phyloP scores from a whole-genome alignment of 2,888 invertebrate genomes.

The Metalampra italica region DNA sequence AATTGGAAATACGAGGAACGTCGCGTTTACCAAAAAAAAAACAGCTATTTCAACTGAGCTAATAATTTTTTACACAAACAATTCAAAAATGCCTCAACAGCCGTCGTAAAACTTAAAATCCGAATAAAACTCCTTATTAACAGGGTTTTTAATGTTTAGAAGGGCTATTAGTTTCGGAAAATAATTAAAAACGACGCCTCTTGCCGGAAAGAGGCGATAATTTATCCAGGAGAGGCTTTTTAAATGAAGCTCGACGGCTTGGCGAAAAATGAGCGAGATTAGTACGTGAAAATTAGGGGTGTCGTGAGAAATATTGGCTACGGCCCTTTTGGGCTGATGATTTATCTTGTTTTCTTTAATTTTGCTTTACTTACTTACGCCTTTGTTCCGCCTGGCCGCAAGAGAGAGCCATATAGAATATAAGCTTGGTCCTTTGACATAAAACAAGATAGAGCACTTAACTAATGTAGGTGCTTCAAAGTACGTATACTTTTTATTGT shows the following conservation, averaged over 20 bases:
- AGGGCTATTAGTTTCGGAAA: conserved; percentile 31
- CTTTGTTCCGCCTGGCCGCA: neutral
- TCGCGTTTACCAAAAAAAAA: conserved; percentile 10
- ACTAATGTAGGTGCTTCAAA: no score
- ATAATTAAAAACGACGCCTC: conserved; percentile 35
- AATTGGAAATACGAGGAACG: no score
- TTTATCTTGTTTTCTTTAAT: neutral
- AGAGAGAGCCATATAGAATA: no score
- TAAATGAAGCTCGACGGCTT: conserved; percentile 6
- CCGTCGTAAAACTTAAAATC: neutral
- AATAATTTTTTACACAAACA: no score
- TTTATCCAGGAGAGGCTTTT: conserved; percentile 23
- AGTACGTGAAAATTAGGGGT: conserved; percentile 27
- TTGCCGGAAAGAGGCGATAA: conserved; percentile 23
- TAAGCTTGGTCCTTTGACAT: no score
- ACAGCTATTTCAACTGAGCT: no score
- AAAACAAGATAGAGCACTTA: no score
- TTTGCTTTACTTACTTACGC: neutral
- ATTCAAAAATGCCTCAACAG: no score
- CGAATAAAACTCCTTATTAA: neutral
- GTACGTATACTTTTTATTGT: no score
- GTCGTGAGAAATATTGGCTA: conserved; percentile 22
- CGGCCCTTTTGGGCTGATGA: conserved; percentile 5
- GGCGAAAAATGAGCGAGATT: conserved; percentile 31
- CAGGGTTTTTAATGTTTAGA: neutral